Evolutionary conservation across 1,140 invertebrate species (phyloP), one percentile per base, ranked within the genome.

Genomic region (Pseudomyrmex pallidus): DNA sequence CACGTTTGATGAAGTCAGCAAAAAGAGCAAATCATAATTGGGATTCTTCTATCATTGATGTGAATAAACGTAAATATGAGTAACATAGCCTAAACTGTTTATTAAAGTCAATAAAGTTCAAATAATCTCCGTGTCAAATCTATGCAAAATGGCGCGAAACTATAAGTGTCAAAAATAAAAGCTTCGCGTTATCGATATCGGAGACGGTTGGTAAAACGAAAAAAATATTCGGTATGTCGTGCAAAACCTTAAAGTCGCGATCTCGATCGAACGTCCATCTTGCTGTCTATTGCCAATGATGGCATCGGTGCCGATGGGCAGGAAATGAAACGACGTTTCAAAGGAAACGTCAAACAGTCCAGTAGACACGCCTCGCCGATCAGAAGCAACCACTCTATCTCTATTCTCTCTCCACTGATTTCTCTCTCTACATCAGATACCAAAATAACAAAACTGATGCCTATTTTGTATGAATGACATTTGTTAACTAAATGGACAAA

Each of bases 321-420:
- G 86, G 86, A 87, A 87, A 87, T 87, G 86, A 84, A 84, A 87
- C 85, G 86, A 87, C 86, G 57, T 87, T 80, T 82, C 82, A 86
- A 87, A 87, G 86, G 85, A 87, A 87, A 87, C 83, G 82, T 87
- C 85, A 87, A 84, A 87, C 82, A 63, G 74, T 80, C 67, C 85
- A 63, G 82, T 87, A 87, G 83, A 85, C 85, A 87, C 74, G 78
- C 67, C 70, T 64, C 82, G 13, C 44, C 20, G 85, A 84, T 87
- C 85, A 59, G 76, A 80, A 80, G 67, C 76, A 80, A 72, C 76
- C 66, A 50, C 66, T 80, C 54, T 80, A 80, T 80, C 76, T 80
- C 76, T 80, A 66, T 70, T 72, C 54, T 70, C 66, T 70, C 44
- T 54, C 13, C 66, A 5, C 70, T 80, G 76, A 80, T 80, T 80